Base-by-base conservation (phyloP, 2,888 invertebrate species). In the Ophion slaviceki region DNA sequence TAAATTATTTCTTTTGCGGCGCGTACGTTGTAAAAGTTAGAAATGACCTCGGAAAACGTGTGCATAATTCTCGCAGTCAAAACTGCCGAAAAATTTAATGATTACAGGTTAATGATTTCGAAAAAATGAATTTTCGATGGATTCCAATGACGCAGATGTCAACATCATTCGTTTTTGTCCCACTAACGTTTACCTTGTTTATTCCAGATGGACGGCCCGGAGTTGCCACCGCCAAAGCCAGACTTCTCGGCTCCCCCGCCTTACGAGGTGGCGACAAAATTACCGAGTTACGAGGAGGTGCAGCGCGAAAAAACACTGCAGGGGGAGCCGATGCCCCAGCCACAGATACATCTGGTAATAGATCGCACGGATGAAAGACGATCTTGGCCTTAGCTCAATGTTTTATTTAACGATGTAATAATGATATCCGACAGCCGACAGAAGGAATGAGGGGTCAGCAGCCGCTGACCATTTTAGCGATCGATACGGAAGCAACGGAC, bases 261-360 rank as follows among this genome's bases (percentile, higher is more conserved):
- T 0, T 98, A 98, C 91, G 97, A 97, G 93, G 96, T 97, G 83
- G 97, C 96, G 87, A 97, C 97, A 40, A 98, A 98, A 94, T 95
- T 98, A 91, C 98, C 98, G 6, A 97, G 98, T 17, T 98, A 98
- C 93, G 98, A 98, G 94, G 98, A 98, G 94, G 98, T 98, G 75
- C 97, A 98, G 93, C 95, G 97, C 89, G 97, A 98, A 92, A 98
- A 98, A 93, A 96, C 96, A 89, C 94, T 97, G 90, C 97, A 97
- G 91, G 97, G 96, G 70, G 97, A 97, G 90, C 93, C 95, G 62
- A 95, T 95, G 84, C 94, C 94, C 71, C 92, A 91, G 81, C 91
- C 93, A 79, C 93, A 93, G 84, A 89, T 93, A 83, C 92, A 92
- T 88, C 85, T 93, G 90, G 93, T 94, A 90, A 62, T 74, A 70